A percentile compares a stretch with the other conserved stretches of the same genome.
phyloP scores from a whole-genome alignment of 2,888 invertebrate species.

The Thecocarcelia acutangulata region DNA sequence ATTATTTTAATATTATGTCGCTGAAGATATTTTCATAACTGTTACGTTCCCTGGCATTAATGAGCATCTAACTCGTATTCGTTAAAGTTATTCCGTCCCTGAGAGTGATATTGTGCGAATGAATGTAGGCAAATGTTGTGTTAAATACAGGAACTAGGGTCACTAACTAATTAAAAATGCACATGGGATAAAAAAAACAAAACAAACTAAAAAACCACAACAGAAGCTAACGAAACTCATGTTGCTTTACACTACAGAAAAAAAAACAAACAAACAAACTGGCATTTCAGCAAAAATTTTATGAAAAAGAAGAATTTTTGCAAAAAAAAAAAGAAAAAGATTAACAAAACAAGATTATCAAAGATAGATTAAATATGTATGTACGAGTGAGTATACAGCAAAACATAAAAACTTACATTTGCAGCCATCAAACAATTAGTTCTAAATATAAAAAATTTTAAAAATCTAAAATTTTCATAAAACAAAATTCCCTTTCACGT shows the following conservation, averaged over 20 bases:
- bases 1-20: no score
- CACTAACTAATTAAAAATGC: slow-evolving; percentile 72
- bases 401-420: slow-evolving; percentile 52
- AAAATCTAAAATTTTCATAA: neutral
- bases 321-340: slow-evolving; percentile 5
- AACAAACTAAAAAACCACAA: neutral
- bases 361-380: slow-evolving; percentile 21
- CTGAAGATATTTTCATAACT: no score
- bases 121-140: slow-evolving; percentile 61
- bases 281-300: neutral
- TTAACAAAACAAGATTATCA: slow-evolving; percentile 50
- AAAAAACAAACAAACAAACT: neutral
- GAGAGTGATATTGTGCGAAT: neutral
- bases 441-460: slow-evolving; percentile 1
- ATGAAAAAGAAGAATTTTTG: slow-evolving; percentile 49
- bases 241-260: slow-evolving; percentile 15
- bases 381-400: no score
- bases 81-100: neutral
- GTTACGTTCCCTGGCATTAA: neutral
- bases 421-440: slow-evolving; percentile 40
- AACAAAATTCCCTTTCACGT: slow-evolving; percentile 49
- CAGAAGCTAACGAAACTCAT: slow-evolving; percentile 47
- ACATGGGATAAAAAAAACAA: slow-evolving; percentile 67
- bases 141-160: slow-evolving; percentile 70
- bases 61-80: slow-evolving; percentile 14